Conservation (phyloP, 2,113 vertebrate species). For the Acrocephalus arundinaceus region DNA sequence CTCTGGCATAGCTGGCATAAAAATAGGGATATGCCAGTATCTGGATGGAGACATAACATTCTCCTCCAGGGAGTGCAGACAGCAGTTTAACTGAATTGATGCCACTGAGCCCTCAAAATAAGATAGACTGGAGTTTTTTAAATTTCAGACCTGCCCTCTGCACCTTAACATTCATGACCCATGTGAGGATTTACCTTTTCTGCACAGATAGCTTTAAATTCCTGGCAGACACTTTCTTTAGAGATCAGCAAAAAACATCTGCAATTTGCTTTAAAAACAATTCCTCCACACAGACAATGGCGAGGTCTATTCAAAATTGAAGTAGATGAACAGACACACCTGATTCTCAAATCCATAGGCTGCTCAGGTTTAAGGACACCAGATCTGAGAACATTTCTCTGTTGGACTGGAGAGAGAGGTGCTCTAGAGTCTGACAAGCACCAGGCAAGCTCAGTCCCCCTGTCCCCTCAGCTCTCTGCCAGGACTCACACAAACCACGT, state of each 20-base stretch:
- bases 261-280: not conserved
- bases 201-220: not conserved
- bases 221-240: not conserved
- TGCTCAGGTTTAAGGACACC: not conserved
- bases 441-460: not conserved
- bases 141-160: not conserved
- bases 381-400: not conserved
- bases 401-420: not conserved
- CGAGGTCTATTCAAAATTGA: not conserved
- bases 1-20: conserved; percentile 45
- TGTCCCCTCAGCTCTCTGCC: not conserved
- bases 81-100: conserved; percentile 2
- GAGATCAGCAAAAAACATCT: not conserved
- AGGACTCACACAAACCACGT: not conserved
- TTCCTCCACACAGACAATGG: not conserved
- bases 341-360: not conserved
- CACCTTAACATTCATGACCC: not conserved
- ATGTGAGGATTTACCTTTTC: not conserved
- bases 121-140: not conserved
- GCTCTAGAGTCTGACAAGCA: not conserved
- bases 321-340: not conserved
- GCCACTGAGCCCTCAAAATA: not conserved
- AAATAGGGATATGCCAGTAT: conserved; percentile 36
- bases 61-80: not conserved
- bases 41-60: conserved; percentile 30